Evolutionary conservation across 2,888 invertebrate genomes (phyloP), one percentile per base, ranked within the genome.

Genomic region (Limnephilus rhombicus): DNA sequence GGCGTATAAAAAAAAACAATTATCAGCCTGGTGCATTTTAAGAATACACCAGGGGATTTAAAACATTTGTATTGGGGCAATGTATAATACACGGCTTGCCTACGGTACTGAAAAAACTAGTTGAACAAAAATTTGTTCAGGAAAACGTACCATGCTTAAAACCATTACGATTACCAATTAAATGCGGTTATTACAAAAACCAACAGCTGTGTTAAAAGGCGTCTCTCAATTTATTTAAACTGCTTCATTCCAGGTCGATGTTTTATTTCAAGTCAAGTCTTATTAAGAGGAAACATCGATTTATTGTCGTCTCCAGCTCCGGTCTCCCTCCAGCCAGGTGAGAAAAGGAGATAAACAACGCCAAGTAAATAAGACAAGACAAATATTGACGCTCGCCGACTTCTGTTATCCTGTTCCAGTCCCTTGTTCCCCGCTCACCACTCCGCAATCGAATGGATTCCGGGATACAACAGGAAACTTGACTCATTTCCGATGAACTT

Each of bases 191-290:
- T 13, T 18, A 5, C 53, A 53, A 53, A 53, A 53, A 18, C 53
- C 53, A 53, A 7, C 53, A 53, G 18, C 18, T 53, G 18, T 53
- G 18, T 53, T 53, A 68, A 68, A 24, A 68, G 53, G 53, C 15
- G 24, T 68, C 18, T 68, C 15, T 68, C 53, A 68, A 68, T 68
- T 18, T 68, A 24, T 68, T 68, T 68, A n/a, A 68, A 24, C 24
- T 2, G 24, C 24, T n/a, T 68, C 9, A 68, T 9, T 68, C 5
- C 24, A 24, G n/a, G 24, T 24, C 34, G 31, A 29, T 18, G 82
- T 82, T 82, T 82, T 82, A 82, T 82, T 15, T 82, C 82, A 82
- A 82, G 31, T 82, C 82, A 82, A 82, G 13, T 82, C 82, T 34
- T 15, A 82, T 31, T 82, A 13, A 82, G 13, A 82, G 34, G 82